Conservation (phyloP, 2,113 vertebrate genomes). For the Albula glossodonta region DNA sequence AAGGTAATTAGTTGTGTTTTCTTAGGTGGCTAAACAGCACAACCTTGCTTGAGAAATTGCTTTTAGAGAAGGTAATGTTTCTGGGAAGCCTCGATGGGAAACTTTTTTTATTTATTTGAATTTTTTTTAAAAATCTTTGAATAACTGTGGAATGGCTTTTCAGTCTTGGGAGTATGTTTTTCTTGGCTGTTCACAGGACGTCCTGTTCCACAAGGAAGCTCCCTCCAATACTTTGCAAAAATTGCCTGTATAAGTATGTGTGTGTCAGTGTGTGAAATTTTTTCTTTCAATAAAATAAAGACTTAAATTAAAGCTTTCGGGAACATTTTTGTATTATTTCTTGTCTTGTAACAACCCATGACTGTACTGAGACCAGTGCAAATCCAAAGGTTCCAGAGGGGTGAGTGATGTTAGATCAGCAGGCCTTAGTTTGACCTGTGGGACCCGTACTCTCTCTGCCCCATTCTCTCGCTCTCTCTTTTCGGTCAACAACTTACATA, state of each 20-base stretch:
- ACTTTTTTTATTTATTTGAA: constrained; percentile 45
- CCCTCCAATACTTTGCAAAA: constrained; percentile 35
- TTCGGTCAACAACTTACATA: constrained; percentile 16
- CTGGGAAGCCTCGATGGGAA: constrained; percentile 33
- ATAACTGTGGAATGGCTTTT: constrained; percentile 57
- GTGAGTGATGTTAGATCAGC: constrained; percentile 58
- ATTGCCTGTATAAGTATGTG: constrained; percentile 40
- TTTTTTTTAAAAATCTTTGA: constrained; percentile 50
- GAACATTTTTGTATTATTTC: constrained; percentile 41
- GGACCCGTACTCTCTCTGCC: constrained; percentile 30
- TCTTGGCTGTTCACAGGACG: constrained; percentile 62
- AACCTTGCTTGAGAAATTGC: constrained; percentile 25
- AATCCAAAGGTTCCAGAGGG: constrained; percentile 49
- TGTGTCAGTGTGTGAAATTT: constrained; percentile 31
- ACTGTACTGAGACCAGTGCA: constrained; percentile 39
- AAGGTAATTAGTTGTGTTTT: constrained; percentile 43
- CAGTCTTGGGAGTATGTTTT: constrained; percentile 54
- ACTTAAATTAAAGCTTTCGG: constrained; percentile 32
- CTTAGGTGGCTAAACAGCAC: constrained; percentile 13
- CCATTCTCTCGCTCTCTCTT: constrained; percentile 57
- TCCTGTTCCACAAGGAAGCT: constrained; percentile 68
- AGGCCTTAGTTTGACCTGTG: constrained; percentile 34
- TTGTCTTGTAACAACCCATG: constrained; percentile 36
- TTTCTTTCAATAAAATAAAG: constrained; percentile 55
- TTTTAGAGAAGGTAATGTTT: constrained; percentile 17